Evolutionary conservation across 2,113 vertebrate species (phyloP).

Genomic region (Pelobates fuscus): DNA sequence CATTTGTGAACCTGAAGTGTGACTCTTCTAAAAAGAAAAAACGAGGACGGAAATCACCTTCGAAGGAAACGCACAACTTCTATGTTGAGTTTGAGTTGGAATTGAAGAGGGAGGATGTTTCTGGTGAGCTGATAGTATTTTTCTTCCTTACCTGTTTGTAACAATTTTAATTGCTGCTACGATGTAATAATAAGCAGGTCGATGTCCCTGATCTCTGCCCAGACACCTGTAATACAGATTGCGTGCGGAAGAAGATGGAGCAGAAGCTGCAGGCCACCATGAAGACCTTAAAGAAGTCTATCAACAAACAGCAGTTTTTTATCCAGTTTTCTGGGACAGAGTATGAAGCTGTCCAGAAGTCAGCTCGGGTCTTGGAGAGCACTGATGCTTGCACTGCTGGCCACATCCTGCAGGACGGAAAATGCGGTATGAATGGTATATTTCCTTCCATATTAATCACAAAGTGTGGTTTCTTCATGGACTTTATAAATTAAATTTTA

Average conservation of each 20-base stretch:
- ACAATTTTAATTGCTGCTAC: background rate
- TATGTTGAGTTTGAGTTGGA: conserved; percentile 93
- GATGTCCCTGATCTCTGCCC: conserved; percentile 36
- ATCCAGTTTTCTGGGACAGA: conserved; percentile 90
- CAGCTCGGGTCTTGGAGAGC: conserved; percentile 72
- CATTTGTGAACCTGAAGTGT: conserved; percentile 90
- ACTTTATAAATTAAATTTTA: too few relatives aligned
- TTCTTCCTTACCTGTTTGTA: background rate
- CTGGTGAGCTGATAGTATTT: conserved; percentile 71
- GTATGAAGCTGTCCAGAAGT: conserved; percentile 89
- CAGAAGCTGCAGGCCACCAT: conserved; percentile 88
- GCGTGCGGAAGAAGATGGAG: conserved; percentile 81
- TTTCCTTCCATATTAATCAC: conserved; percentile 1
- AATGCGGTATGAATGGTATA: conserved; percentile 78
- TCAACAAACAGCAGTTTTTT: conserved; percentile 93
- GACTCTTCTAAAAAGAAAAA: conserved; percentile 93
- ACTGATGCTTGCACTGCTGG: conserved; percentile 80
- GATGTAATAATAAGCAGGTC: background rate
- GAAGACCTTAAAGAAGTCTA: conserved; percentile 88
- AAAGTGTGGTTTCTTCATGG: too few relatives aligned
- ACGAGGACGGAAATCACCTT: conserved; percentile 87
- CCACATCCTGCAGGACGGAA: conserved; percentile 80
- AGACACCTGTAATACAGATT: conserved; percentile 88
- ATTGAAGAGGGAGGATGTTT: conserved; percentile 83
- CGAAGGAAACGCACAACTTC: conserved; percentile 92